Evolutionary conservation across 1,140 invertebrate genomes (phyloP).

Genomic region (Lasioglossum albipes): DNA sequence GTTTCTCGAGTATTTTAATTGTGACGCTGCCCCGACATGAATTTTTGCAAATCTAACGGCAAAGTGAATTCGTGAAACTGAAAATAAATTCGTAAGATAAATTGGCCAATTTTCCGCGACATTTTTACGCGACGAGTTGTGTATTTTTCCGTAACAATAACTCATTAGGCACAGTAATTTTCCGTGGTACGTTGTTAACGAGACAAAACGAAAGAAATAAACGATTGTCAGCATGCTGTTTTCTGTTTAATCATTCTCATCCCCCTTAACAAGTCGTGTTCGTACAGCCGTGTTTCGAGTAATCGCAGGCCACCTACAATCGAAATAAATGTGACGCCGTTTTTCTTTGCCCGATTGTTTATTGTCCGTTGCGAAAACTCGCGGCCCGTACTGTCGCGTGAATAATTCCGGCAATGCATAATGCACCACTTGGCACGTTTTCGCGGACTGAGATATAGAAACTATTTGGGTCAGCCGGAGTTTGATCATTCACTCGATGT

Average conservation of each 20-base stretch:
- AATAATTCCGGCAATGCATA: constrained; percentile 22
- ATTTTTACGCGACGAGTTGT: no score
- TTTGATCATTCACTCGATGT: not conserved
- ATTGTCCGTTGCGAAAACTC: constrained; percentile 11
- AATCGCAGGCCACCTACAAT: not conserved
- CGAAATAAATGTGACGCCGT: not conserved
- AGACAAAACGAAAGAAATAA: not conserved
- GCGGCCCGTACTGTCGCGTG: not conserved
- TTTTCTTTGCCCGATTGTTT: constrained; percentile 11
- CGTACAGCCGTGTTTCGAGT: not conserved
- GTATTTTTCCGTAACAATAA: no score
- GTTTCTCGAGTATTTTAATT: no score
- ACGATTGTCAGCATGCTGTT: not conserved
- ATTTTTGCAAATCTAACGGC: no score
- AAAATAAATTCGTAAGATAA: no score
- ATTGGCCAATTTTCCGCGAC: no score
- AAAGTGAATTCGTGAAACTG: no score
- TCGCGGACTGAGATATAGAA: not conserved
- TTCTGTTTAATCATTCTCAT: constrained; percentile 30
- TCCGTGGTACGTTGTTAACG: not conserved
- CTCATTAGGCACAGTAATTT: not conserved
- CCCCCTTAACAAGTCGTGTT: constrained; percentile 7
- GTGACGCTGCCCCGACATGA: no score
- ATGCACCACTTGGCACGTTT: not conserved
- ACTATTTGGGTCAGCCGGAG: not conserved